A percentile compares a stretch with the other conserved stretches of the same genome.
These are phyloP conservation scores for Umimayanthus kanabou DNA, from an alignment of 92 coral and sea anemone genomes.

Conservation along the genomic window DNA sequence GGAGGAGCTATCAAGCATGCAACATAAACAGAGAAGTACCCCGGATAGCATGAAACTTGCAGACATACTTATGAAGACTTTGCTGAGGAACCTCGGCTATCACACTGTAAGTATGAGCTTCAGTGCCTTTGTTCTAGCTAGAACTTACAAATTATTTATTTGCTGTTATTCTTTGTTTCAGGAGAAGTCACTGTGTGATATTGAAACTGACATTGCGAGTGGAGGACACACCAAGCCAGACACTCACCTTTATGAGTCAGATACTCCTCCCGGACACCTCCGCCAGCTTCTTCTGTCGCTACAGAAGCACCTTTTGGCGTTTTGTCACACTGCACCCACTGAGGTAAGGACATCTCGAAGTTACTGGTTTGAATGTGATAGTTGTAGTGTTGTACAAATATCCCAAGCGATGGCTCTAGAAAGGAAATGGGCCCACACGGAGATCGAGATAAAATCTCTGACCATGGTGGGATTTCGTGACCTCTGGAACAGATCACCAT, in stretches of 20 bases:
- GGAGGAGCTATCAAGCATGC: constrained; percentile 39
- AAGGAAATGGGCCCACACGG: too few species aligned
- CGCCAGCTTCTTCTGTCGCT: constrained; percentile 68
- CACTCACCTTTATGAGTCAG: constrained; percentile 10
- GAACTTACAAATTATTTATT: background rate
- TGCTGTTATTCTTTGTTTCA: background rate
- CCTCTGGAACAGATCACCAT: too few species aligned
- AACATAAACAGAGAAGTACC: constrained; percentile 18
- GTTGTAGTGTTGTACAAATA: too few species aligned
- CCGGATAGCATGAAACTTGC: constrained; percentile 58
- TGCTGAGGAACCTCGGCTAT: constrained; percentile 71
- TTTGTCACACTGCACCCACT: constrained; percentile 57
- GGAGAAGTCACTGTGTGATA: constrained; percentile 51
- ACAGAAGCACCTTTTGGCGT: constrained; percentile 81
- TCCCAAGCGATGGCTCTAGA: too few species aligned
- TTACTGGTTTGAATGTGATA: background rate
- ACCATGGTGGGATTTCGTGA: too few species aligned
- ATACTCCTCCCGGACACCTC: constrained; percentile 52
- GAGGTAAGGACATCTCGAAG: constrained; percentile 10
- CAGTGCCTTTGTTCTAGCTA: background rate
- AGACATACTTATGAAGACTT: constrained; percentile 74
- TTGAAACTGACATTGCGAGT: constrained; percentile 44
- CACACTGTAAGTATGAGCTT: constrained; percentile 60
- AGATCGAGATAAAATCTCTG: too few species aligned
- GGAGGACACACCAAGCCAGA: constrained; percentile 22